These are phyloP conservation scores for Pocillopora meandrina DNA, from an alignment of 92 coral and sea anemone genomes.

Conservation along the genomic window DNA sequence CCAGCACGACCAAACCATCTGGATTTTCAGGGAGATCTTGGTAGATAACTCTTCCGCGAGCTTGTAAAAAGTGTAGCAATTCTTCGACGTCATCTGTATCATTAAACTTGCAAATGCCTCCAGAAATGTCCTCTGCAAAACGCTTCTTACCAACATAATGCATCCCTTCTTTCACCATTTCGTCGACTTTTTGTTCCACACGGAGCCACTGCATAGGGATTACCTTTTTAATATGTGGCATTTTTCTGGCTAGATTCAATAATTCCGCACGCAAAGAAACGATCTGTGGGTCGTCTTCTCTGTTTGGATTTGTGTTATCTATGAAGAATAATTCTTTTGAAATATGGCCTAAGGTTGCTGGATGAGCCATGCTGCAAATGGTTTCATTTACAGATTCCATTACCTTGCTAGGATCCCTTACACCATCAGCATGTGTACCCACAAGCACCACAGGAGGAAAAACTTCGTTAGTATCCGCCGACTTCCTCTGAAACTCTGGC, in stretches of 20 bases:
- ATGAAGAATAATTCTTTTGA: not conserved
- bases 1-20: not conserved
- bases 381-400: not conserved
- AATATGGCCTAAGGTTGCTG: too few relatives aligned
- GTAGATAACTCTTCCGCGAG: not conserved
- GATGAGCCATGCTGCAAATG: too few relatives aligned
- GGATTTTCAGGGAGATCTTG: not conserved
- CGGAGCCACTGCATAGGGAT: constrained; percentile 16
- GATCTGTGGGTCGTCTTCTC: not conserved
- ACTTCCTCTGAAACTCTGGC: not conserved
- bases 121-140: not conserved
- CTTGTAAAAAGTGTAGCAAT: constrained; percentile 7
- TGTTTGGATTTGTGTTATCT: not conserved
- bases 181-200: not conserved
- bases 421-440: constrained; percentile 17
- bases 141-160: not conserved
- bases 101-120: not conserved
- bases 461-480: not conserved
- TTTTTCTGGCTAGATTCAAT: not conserved
- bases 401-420: not conserved
- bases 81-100: not conserved
- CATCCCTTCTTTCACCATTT: not conserved
- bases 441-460: not conserved
- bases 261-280: not conserved
- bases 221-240: not conserved